Base-by-base conservation (phyloP, 2,888 invertebrate species). In the Drosophila eohydei region DNA sequence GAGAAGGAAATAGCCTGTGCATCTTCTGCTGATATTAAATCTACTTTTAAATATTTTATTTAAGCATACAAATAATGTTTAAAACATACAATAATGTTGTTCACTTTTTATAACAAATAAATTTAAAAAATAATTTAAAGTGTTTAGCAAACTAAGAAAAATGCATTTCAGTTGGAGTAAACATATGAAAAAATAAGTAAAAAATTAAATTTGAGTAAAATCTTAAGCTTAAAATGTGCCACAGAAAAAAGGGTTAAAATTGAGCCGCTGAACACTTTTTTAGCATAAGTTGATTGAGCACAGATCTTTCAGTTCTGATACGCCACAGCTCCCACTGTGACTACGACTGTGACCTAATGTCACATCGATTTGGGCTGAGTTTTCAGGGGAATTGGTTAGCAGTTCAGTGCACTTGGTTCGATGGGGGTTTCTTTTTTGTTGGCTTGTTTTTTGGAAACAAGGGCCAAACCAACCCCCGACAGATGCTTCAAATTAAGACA, bases 401-500 rank as follows among this genome's bases (percentile, higher is more conserved):
- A 52, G 54, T 78, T 77, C 78, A 62, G 44, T 78, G 69, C 60
- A 69, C 66, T 69, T 36, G 1, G 36, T 36, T 44, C 46, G 56
- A 12, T 57, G 16, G 46, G 57, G 57, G 41, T 26, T 38, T 44
- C 6, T 12, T 21, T 21, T 51, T 11, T 16, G 4, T 21, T 28
- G 14, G 2, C 4, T 4, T 8, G 2, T 6, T 50, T 34, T 4
- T 36, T 12, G 12, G 51, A n/a, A 34, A 7, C 32, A 30, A 30
- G 64, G 54, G 58, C 26, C 62, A n/a, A n/a, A 36, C n/a, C 30
- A 36, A 38, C 48, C 43, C 50, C 62, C 36, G 64, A 75, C 81
- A 84, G 84, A 58, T 84, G 84, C 78, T 88, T 83, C 71, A 88
- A 84, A 84, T 84, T 84, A 84, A 88, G 83, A 84, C 58, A 84